These are phyloP conservation scores for Brachionus asplanchnoidis DNA, from an alignment of 1,140 invertebrate genomes.

Conservation along the genomic window DNA sequence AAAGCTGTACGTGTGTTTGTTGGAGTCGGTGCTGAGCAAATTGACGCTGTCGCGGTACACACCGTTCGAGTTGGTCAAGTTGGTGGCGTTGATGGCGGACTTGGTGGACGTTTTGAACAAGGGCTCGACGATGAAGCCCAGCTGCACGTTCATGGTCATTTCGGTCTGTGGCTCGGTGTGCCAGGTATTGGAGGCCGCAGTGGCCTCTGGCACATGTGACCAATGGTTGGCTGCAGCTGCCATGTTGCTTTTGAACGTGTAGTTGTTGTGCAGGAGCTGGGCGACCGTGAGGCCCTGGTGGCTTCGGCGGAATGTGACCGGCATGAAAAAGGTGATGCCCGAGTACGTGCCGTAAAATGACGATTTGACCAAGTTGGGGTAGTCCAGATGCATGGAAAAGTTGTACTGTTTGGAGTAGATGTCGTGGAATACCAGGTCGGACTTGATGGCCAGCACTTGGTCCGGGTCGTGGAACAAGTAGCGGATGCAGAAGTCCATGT, in stretches of 20 bases:
- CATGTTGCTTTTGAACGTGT: not conserved
- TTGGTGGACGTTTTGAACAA: not conserved
- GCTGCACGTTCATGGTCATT: slow-evolving; percentile 31
- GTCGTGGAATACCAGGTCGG: slow-evolving; percentile 23
- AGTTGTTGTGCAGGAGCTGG: not conserved
- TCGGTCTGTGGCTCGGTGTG: not conserved
- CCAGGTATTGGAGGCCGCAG: not conserved
- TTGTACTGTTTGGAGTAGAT: slow-evolving; percentile 26
- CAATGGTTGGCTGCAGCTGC: not conserved
- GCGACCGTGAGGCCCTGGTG: not conserved
- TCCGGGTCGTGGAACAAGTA: not conserved
- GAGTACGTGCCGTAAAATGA: slow-evolving; percentile 39
- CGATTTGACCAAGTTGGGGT: slow-evolving; percentile 25
- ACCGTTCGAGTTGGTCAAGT: not conserved
- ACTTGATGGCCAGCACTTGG: slow-evolving; percentile 30
- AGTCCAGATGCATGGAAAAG: not conserved
- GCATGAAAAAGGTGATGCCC: slow-evolving; percentile 27
- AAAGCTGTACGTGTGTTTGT: slow-evolving; percentile 37
- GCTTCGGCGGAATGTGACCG: not conserved
- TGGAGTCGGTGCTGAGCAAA: not conserved
- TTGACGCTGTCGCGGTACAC: not conserved
- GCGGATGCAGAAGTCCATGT: slow-evolving; percentile 17
- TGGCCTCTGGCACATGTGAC: not conserved
- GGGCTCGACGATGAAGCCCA: slow-evolving; percentile 14
- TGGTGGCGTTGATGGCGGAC: not conserved